Evolutionary conservation across 2,888 invertebrate genomes (phyloP), one percentile per base, ranked within the genome.

Genomic region (Mythimna pallens): DNA sequence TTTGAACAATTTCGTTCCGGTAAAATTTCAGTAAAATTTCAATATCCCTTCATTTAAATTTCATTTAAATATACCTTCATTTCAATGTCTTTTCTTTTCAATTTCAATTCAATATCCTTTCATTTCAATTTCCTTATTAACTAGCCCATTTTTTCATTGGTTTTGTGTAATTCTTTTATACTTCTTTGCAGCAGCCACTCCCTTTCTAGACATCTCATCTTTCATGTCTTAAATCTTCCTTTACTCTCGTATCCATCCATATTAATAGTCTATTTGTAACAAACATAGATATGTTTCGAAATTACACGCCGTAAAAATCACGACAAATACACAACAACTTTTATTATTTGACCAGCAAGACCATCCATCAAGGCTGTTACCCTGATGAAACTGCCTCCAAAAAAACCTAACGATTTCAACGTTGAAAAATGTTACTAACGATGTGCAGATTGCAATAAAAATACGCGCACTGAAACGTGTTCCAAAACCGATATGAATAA

Each of bases 351-450:
- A 47, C 43, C 64, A 73, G 62, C 58, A 52, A 58, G 50, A 62
- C 59, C 75, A 83, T 81, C 84, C 64, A 81, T 81, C 80, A 81
- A 58, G 67, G n/a, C 67, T 57, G 57, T 34, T 65, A 52, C 78
- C 65, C 79, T 55, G 74, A 83, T 80, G 76, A 80, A 83, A 75
- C 54, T 58, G 65, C 58, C 14, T 25, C 52, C 54, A 61, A 67
- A 81, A 83, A 80, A 80, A 66, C 67, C 66, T 59, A 83, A 75
- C 81, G 81, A 65, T 80, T 75, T 74, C 70, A 59, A 58, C 75
- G 61, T 50, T 70, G 75, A 83, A 83, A 79, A 81, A 74, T 65
- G 75, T 70, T 50, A 70, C 84, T 81, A 81, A 81, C 80, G 81
- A 83, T 70, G 65, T 52, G 62, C 70, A 70, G 80, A 81, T 83